Percentiles rank a stretch among this genome's conserved stretches.
phyloP scores from a whole-genome alignment of 2,113 vertebrate species.

The Oryzias woworae region DNA sequence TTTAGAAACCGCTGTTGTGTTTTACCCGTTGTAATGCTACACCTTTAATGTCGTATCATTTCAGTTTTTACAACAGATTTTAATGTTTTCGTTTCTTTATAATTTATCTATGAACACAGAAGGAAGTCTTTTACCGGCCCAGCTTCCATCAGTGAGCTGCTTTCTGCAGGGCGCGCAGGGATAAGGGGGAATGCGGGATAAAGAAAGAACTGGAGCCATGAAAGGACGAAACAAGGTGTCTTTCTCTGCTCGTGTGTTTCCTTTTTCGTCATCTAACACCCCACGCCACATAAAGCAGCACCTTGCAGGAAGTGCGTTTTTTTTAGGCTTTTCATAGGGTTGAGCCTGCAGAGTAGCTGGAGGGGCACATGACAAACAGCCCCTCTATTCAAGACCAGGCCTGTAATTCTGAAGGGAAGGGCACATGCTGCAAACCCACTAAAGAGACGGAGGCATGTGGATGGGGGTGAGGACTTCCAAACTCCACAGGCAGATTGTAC shows the following conservation, averaged over 20 bases:
- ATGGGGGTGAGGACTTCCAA: neutral
- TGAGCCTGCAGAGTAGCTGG: constrained; percentile 38
- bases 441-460: constrained; percentile 12
- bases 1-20: no score
- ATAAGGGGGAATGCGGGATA: no score
- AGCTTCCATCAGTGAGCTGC: no score
- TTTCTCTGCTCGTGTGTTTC: constrained; percentile 35
- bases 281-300: constrained; percentile 49
- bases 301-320: constrained; percentile 53
- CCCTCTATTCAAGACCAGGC: constrained; percentile 60
- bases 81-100: no score
- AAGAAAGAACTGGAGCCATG: no score
- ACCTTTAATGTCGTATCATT: no score
- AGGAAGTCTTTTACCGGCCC: no score
- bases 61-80: no score
- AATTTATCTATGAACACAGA: no score
- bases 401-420: constrained; percentile 54
- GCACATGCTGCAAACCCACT: constrained; percentile 22
- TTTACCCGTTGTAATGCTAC: no score
- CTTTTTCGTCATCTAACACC: constrained; percentile 20
- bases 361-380: constrained; percentile 53
- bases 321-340: constrained; percentile 61
- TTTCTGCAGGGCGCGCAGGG: no score
- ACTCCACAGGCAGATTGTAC: no score
- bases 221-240: constrained; percentile 28